These are phyloP conservation scores for Philypnodon macrostomus DNA, from an alignment of 2,797 vertebrate genomes.

Conservation along the genomic window DNA sequence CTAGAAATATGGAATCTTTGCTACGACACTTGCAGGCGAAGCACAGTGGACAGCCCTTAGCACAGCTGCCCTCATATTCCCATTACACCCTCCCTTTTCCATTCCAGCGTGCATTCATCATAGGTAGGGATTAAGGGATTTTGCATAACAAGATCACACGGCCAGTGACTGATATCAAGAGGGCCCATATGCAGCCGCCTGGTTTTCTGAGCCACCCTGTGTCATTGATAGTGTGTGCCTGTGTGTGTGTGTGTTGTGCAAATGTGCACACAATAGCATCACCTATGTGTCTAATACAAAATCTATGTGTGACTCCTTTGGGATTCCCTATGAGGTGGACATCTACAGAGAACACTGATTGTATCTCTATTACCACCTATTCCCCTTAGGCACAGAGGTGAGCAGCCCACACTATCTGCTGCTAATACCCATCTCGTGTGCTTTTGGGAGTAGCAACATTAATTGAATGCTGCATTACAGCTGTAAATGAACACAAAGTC, in stretches of 20 bases:
- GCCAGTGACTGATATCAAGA: slow-evolving; percentile 99
- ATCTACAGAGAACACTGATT: slow-evolving; percentile 90
- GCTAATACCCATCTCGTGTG: slow-evolving; percentile 69
- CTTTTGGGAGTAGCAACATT: slow-evolving; percentile 62
- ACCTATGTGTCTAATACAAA: slow-evolving; percentile 55
- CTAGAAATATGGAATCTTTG: slow-evolving; percentile 56
- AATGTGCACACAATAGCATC: slow-evolving; percentile 77
- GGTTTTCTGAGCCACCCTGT: slow-evolving; percentile 91
- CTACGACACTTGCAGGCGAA: slow-evolving; percentile 51
- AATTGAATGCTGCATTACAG: slow-evolving; percentile 79
- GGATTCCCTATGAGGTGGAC: slow-evolving; percentile 88
- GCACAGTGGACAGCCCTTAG: slow-evolving; percentile 62
- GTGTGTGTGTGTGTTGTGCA: slow-evolving; percentile 81
- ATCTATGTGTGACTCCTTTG: slow-evolving; percentile 84
- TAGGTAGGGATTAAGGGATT: slow-evolving; percentile 98
- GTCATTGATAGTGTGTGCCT: slow-evolving; percentile 87
- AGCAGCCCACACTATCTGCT: slow-evolving; percentile 70
- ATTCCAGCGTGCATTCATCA: slow-evolving; percentile 87
- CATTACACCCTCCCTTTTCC: slow-evolving; percentile 68
- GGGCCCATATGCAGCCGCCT: slow-evolving; percentile 98
- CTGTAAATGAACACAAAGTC: slow-evolving; percentile 88
- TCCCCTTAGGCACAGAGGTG: slow-evolving; percentile 69
- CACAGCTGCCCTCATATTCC: slow-evolving; percentile 75
- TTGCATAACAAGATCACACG: slow-evolving; percentile 99
- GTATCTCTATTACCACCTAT: slow-evolving; percentile 84